phyloP scores from a whole-genome alignment of 1,140 invertebrate genomes.

The Drosophila eugracilis region DNA sequence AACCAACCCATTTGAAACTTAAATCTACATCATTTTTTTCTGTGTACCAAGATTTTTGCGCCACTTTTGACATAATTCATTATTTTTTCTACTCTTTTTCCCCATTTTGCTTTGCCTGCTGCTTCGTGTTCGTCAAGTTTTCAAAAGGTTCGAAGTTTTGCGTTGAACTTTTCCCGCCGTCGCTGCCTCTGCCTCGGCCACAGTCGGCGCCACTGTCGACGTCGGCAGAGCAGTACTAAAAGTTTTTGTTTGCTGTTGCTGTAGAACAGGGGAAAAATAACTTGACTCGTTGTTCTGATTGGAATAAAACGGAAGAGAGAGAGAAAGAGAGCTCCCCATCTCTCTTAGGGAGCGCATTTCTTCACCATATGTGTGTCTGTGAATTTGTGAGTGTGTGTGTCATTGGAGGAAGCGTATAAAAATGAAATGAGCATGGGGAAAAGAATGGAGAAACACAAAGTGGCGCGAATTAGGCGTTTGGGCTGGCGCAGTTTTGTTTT shows the following conservation, averaged over 20 bases:
- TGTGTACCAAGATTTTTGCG: slow-evolving; percentile 60
- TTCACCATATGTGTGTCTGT: slow-evolving; percentile 8
- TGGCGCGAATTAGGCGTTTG: slow-evolving; percentile 78
- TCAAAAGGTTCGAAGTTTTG: slow-evolving; percentile 63
- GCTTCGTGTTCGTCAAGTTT: slow-evolving; percentile 75
- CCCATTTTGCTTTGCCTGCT: slow-evolving; percentile 42
- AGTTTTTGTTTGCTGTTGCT: slow-evolving; percentile 70
- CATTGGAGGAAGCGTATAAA: slow-evolving; percentile 51
- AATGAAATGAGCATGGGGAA: slow-evolving; percentile 57
- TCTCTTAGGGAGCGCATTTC: slow-evolving; percentile 41
- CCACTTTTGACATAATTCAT: slow-evolving; percentile 75
- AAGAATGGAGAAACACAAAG: slow-evolving; percentile 68
- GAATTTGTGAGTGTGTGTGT: slow-evolving; percentile 29
- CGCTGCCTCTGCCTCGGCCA: slow-evolving; percentile 21
- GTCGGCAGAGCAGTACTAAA: slow-evolving; percentile 45
- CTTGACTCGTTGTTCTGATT: slow-evolving; percentile 68
- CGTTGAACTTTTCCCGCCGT: slow-evolving; percentile 69
- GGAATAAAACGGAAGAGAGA: slow-evolving; percentile 71
- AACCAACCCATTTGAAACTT: background rate
- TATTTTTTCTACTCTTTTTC: slow-evolving; percentile 31
- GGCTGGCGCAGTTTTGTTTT: slow-evolving; percentile 77
- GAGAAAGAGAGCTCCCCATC: slow-evolving; percentile 16
- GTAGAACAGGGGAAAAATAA: slow-evolving; percentile 36
- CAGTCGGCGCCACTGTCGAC: slow-evolving; percentile 24
- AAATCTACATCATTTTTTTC: background rate